phyloP scores from a whole-genome alignment of 1,140 invertebrate species.

The Harpegnathos saltator region DNA sequence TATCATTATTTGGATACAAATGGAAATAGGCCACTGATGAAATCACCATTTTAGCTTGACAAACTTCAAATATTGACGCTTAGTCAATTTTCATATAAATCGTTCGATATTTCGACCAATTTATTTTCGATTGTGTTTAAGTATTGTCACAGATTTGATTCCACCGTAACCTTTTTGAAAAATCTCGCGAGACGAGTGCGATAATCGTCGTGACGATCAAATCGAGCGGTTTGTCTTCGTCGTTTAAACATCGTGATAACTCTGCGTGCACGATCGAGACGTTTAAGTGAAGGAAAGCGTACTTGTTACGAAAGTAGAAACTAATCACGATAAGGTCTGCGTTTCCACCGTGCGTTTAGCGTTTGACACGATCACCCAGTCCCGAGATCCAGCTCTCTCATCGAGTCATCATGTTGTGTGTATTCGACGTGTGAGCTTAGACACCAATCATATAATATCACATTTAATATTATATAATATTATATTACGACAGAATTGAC shows the following conservation, averaged over 20 bases:
- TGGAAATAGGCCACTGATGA: neutral
- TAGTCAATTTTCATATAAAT: slow-evolving; percentile 23
- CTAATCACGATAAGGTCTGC: slow-evolving; percentile 33
- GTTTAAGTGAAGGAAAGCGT: slow-evolving; percentile 29
- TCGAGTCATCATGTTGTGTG: slow-evolving; percentile 7
- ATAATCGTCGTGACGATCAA: neutral
- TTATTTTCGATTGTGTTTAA: neutral
- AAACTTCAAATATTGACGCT: slow-evolving; percentile 27
- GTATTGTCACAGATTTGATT: neutral
- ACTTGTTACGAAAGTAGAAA: slow-evolving; percentile 41
- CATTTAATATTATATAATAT: slow-evolving; percentile 23
- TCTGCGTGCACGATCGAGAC: slow-evolving; percentile 21
- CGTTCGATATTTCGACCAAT: neutral
- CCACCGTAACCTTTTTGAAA: neutral
- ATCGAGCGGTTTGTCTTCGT: neutral
- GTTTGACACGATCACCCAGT: neutral
- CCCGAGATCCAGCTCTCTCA: slow-evolving; percentile 1
- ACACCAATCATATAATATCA: slow-evolving; percentile 17
- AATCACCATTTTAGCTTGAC: slow-evolving; percentile 3
- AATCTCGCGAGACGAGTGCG: neutral
- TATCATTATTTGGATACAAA: slow-evolving; percentile 13
- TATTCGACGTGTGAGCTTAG: slow-evolving; percentile 38
- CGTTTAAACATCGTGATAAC: slow-evolving; percentile 43
- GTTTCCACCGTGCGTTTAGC: slow-evolving; percentile 29
- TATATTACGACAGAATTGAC: slow-evolving; percentile 31